phyloP scores from a whole-genome alignment of 2,113 vertebrate species.

The Turdus rufiventris region DNA sequence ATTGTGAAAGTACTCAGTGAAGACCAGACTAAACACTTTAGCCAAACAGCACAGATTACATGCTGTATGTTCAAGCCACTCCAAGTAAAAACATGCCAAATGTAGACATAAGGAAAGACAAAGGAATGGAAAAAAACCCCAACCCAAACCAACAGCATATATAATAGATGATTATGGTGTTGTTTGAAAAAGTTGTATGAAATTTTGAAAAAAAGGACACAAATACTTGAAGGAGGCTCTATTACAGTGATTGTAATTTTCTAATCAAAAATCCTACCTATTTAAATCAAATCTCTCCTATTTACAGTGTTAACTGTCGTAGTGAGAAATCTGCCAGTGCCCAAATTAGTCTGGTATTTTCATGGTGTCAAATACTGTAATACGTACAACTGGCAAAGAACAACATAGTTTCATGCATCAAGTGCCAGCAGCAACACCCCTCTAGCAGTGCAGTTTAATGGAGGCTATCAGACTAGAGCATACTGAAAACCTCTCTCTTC shows the following conservation, averaged over 20 bases:
- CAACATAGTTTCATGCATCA: neutral
- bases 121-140: neutral
- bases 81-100: constrained; percentile 7
- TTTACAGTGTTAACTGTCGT: constrained; percentile 12
- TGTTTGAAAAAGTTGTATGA: neutral
- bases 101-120: neutral
- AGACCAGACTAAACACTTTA: neutral
- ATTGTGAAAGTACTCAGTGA: neutral
- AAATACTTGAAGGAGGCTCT: neutral
- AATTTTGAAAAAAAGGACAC: neutral
- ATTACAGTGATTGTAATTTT: neutral
- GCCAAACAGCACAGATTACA: constrained; percentile 40
- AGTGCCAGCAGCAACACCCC: constrained; percentile 32
- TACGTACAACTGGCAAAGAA: constrained; percentile 26
- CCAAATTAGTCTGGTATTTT: constrained; percentile 47
- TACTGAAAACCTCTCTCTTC: constrained; percentile 23
- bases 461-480: neutral
- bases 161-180: neutral
- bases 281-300: constrained; percentile 12
- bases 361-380: constrained; percentile 48
- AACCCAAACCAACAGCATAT: neutral
- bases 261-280: neutral
- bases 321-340: constrained; percentile 23
- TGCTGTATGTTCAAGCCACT: neutral
- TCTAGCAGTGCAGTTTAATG: neutral